phyloP scores from a whole-genome alignment of 2,888 invertebrate genomes.

The Amaurobius ferox region DNA sequence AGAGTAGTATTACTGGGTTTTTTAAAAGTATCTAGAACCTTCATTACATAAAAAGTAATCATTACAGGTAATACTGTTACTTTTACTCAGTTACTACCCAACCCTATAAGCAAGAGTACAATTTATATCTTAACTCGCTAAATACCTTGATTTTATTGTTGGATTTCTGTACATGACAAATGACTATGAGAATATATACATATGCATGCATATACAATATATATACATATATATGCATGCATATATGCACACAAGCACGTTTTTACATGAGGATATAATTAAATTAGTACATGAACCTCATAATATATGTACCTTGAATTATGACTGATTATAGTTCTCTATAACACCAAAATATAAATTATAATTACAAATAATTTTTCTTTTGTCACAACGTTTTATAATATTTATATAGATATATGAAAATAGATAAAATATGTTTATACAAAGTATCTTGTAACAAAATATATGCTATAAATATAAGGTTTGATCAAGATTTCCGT shows the following conservation, averaged over 20 bases:
- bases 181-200: not conserved
- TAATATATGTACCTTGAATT: conserved; percentile 26
- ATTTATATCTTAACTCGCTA: too few relatives aligned
- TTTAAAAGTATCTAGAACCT: too few relatives aligned
- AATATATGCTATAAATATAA: conserved; percentile 68
- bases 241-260: conserved; percentile 22
- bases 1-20: conserved; percentile 9
- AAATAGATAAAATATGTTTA: conserved; percentile 66
- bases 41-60: too few relatives aligned
- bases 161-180: not conserved
- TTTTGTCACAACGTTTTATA: conserved; percentile 44
- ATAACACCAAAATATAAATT: conserved; percentile 64
- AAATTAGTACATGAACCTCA: conserved; percentile 39
- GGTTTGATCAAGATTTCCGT: conserved; percentile 64
- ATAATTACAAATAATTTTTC: conserved; percentile 55
- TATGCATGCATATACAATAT: not conserved
- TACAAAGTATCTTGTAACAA: conserved; percentile 63
- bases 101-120: too few relatives aligned
- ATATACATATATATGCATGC: not conserved
- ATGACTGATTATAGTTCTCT: conserved; percentile 33
- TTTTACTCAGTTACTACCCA: too few relatives aligned
- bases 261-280: conserved; percentile 24
- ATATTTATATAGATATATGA: conserved; percentile 62
- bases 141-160: too few relatives aligned
- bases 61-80: too few relatives aligned